phyloP scores from a whole-genome alignment of 2,797 vertebrate genomes.

The Intellagama lesueurii region DNA sequence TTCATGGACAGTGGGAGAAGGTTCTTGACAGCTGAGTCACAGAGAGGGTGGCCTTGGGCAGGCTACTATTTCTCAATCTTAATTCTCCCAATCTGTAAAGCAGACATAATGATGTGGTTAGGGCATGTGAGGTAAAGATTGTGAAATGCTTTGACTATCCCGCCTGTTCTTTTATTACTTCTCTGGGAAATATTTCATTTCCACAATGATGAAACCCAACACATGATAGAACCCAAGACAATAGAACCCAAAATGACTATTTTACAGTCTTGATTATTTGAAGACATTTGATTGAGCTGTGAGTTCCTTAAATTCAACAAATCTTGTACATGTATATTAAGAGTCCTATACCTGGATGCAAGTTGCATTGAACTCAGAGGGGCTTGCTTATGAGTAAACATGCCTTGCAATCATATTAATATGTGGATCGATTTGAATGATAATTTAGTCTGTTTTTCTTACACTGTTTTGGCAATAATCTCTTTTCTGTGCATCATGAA shows the following conservation, averaged over 20 bases:
- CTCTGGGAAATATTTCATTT: neutral
- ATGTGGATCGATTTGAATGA: neutral
- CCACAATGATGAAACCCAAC: neutral
- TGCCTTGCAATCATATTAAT: neutral
- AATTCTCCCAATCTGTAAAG: neutral
- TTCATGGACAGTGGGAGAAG: neutral
- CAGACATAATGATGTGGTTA: neutral
- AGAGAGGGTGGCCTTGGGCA: neutral
- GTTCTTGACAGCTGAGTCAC: slow-evolving; percentile 6
- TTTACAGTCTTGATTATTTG: neutral
- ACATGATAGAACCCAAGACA: neutral
- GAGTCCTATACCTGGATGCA: neutral
- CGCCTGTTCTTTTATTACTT: neutral
- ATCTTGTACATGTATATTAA: neutral
- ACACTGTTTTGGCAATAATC: neutral
- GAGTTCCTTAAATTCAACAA: neutral
- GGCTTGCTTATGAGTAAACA: neutral
- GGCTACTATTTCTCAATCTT: neutral
- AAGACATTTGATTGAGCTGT: neutral
- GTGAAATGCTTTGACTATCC: slow-evolving; percentile 2
- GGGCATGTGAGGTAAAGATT: neutral
- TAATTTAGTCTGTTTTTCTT: neutral
- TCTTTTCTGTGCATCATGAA: neutral
- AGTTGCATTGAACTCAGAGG: too few species aligned
- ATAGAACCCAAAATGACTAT: neutral